Conservation (phyloP, 2,113 vertebrate genomes). For the Pteronura brasiliensis region DNA sequence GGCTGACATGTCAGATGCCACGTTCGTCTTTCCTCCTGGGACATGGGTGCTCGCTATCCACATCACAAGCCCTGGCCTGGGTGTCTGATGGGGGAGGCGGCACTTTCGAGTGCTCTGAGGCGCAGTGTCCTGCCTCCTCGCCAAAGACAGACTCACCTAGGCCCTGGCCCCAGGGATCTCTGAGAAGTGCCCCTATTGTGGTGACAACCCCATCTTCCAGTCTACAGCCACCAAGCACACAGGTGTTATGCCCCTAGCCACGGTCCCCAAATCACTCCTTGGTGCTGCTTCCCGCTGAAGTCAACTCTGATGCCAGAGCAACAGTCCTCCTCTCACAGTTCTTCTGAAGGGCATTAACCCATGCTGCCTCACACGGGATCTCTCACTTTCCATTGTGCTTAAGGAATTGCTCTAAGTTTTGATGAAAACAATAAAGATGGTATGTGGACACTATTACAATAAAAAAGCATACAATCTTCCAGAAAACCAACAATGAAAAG, state of each 20-base stretch:
- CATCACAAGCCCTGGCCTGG: neutral
- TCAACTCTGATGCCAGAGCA: neutral
- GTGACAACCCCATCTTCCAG: neutral
- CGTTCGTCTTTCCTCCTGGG: neutral
- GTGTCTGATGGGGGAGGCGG: neutral
- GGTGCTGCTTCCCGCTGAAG: neutral
- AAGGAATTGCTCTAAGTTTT: neutral
- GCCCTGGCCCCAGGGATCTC: neutral
- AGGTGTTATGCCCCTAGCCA: neutral
- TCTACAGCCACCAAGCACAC: fast-evolving
- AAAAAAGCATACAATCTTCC: neutral
- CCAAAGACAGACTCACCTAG: neutral
- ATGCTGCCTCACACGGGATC: neutral
- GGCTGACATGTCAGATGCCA: neutral
- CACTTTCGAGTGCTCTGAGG: fast-evolving
- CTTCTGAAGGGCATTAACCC: neutral
- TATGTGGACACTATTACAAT: neutral
- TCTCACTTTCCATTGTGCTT: neutral
- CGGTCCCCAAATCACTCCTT: neutral
- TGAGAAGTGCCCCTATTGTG: neutral
- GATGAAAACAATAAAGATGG: neutral
- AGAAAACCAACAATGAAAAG: neutral
- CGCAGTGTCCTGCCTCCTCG: fast-evolving
- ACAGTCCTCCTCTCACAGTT: neutral
- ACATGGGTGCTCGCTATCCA: fast-evolving